Base-by-base conservation (phyloP, 2,113 vertebrate species). In the Misgurnus anguillicaudatus region DNA sequence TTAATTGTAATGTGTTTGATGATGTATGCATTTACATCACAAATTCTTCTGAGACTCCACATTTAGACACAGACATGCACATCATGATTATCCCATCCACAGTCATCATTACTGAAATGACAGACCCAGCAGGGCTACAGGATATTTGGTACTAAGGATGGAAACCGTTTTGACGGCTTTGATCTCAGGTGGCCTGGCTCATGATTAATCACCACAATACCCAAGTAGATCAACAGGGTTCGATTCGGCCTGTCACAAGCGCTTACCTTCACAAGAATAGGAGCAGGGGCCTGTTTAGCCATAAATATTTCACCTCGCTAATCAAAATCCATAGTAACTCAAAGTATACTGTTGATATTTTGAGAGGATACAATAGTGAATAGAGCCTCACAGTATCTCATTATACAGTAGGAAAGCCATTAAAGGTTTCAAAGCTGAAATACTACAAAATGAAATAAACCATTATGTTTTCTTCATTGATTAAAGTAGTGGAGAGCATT, bases 341-440 rank as follows among this genome's bases (percentile, higher is more conserved):
- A 41, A 5, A 38, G 5, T 57, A 31, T 31, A 31, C 24, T 13
- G 11, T 19, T 73, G 10, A 57, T 55, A 41, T 39, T 21, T 53
- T 24, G 6, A 48, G 61, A 61, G 17, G 55, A 62, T 42, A 42
- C 14, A 45, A 73, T 60, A 13, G 55, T 60, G 55, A 60, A 73
- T 14, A 21, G 64, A 63, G 55, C 39, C 48, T 24, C n/a, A 42
- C 45, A 62, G 69, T 16, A 11, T 39, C 55, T 19, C 3, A 47
- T 58, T 70, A 42, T 78, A n/a, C n/a, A n/a, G n/a, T n/a, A 68
- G 10, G 45, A 11, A 64, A 58, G 58, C 39, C 55, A 58, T 63
- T 75, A 24, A 75, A 75, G 71, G 31, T 55, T 48, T 75, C 42
- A 62, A 57, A 42, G 51, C 19, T 62, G 62, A 74, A 74, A 75